phyloP scores from a whole-genome alignment of 2,797 vertebrate genomes.

The Rhinichthys osculus region DNA sequence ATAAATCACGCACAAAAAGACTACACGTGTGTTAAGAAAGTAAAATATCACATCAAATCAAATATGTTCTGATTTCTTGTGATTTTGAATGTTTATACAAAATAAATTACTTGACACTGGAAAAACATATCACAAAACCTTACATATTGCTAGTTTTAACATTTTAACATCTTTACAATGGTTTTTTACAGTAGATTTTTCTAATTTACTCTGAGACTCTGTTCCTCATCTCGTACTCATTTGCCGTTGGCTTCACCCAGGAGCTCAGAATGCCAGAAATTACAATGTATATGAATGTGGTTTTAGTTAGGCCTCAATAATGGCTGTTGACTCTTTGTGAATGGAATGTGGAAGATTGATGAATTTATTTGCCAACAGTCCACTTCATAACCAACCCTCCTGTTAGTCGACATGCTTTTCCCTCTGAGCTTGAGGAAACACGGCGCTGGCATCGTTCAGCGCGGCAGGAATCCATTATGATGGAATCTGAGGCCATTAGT shows the following conservation, averaged over 20 bases:
- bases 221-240: neutral
- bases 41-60: neutral
- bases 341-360: slow-evolving; percentile 69
- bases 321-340: slow-evolving; percentile 73
- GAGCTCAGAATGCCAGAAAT: slow-evolving; percentile 64
- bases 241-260: neutral
- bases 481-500: slow-evolving; percentile 58
- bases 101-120: neutral
- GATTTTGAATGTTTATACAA: neutral
- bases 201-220: neutral
- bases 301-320: slow-evolving; percentile 70
- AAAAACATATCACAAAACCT: neutral
- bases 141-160: no score
- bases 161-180: no score
- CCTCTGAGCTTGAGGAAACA: slow-evolving; percentile 60
- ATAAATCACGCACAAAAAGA: neutral
- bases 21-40: neutral
- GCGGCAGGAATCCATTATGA: slow-evolving; percentile 62
- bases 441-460: slow-evolving; percentile 65
- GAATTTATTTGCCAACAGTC: slow-evolving; percentile 70
- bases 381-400: slow-evolving; percentile 56
- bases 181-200: neutral
- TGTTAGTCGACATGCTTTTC: slow-evolving; percentile 59
- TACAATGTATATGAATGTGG: slow-evolving; percentile 64
- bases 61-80: neutral